A percentile compares a stretch with the other conserved stretches of the same genome.
Conservation (phyloP, 2,888 invertebrate genomes). For the Tetanocera ferruginea region DNA sequence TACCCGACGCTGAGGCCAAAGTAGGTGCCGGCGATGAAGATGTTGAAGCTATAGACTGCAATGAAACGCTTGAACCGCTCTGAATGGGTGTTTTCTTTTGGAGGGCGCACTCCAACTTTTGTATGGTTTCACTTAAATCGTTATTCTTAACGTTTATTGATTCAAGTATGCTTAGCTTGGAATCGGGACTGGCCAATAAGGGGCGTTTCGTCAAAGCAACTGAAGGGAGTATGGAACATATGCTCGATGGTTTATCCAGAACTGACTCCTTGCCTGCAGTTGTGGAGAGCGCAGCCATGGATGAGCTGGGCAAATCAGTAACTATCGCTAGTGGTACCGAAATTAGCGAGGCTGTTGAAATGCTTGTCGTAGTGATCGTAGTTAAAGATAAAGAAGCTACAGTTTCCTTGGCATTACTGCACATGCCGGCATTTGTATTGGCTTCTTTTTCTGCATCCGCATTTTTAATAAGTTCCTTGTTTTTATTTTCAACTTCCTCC, state of each 20-base stretch:
- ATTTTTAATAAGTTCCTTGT: slow-evolving; percentile 62
- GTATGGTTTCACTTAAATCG: slow-evolving; percentile 76
- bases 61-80: slow-evolving; percentile 27
- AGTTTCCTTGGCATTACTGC: slow-evolving; percentile 33
- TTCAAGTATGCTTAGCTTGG: slow-evolving; percentile 65
- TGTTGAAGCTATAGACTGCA: slow-evolving; percentile 35
- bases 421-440: slow-evolving; percentile 25
- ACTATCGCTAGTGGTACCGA: slow-evolving; percentile 64
- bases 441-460: slow-evolving; percentile 65
- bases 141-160: slow-evolving; percentile 72
- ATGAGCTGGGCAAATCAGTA: slow-evolving; percentile 49
- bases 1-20: slow-evolving; percentile 49
- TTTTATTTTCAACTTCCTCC: slow-evolving; percentile 70
- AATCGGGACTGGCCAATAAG: slow-evolving; percentile 63
- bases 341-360: slow-evolving; percentile 39
- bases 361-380: background rate
- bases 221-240: slow-evolving; percentile 1
- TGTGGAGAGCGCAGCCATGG: slow-evolving; percentile 19
- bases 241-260: background rate
- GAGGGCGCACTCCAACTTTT: slow-evolving; percentile 72
- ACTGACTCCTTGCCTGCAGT: background rate
- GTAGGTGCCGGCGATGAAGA: slow-evolving; percentile 52
- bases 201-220: slow-evolving; percentile 51
- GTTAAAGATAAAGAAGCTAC: background rate
- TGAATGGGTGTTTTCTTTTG: slow-evolving; percentile 63